Base-by-base conservation (phyloP, 1,140 invertebrate species). In the Drosophila ohnishii region DNA sequence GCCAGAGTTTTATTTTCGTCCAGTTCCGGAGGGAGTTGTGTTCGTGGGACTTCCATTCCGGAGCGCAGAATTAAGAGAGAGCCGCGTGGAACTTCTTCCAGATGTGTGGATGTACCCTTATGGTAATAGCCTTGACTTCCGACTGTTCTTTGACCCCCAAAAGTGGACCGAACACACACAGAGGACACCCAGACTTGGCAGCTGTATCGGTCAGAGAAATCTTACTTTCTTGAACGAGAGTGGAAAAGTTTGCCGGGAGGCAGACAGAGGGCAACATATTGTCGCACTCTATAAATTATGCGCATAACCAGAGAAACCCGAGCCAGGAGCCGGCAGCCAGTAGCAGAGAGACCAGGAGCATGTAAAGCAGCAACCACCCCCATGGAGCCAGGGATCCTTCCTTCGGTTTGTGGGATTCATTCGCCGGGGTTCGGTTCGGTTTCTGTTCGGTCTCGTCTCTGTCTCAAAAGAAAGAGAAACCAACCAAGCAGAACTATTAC, bases 251-350 rank as follows among this genome's bases (percentile, higher is more conserved):
- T 77, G 45, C 51, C 28, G 32, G 34, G 30, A 62, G 35, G 71
- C 69, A 71, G 48, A 56, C 77, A 73, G 61, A 61, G 64, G 74
- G 59, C 84, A 88, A 88, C 85, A 88, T 88, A 89, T 89, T 88
- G 80, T 89, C 70, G 77, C 85, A 89, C 85, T 78, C 84, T 75
- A 88, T 88, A 88, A 88, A 88, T 88, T 88, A 88, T 88, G 84
- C 73, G 84, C 84, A 88, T 80, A 88, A 88, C 80, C 65, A 76
- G 60, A 88, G 73, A 62, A 57, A 19, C 47, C 39, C 37, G 59
- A 58, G 55, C 42, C 30, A 42, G 47, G 47, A 50, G 25, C 22
- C 44, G 14, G 22, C 19, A 25, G 47, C 25, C 19, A 51, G 45
- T 4, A 55, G 32, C 37, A 42, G 57, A 59, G 44, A 55, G 47